Evolutionary conservation across 2,888 invertebrate genomes (phyloP), one percentile per base, ranked within the genome.

Genomic region (Amaurobius ferox): DNA sequence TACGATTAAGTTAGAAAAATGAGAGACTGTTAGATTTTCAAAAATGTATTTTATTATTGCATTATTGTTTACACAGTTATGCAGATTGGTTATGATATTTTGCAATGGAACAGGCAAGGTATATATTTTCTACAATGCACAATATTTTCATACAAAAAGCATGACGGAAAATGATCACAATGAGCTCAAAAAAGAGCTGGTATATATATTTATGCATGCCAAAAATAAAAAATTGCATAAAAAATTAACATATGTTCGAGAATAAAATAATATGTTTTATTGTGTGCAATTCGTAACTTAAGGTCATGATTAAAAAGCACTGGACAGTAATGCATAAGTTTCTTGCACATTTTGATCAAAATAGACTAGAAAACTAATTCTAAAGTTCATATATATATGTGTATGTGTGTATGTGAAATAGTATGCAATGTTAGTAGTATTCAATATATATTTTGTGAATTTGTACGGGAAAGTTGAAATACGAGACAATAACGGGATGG

Each of bases 381-480:
- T 35, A 35, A 35, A 9, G 35, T 35, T 35, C 35, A 35, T 35
- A 35, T 55, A 23, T 55, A 23, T 23, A 23, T 55, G 19, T 55
- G 55, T 55, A 23, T 23, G 23, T 23, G 23, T 55, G 16, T 55
- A 55, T 55, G 19, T 11, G 19, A 23, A 23, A 5, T 35, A 7
- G 5, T 35, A 35, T 7, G 9, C 35, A 35, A 9, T 35, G 5
- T 35, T 44, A 2, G 2, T 44, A 16, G 11, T 16, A 11, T 44
- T 44, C 11, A 16, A 44, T 5, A 44, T 44, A 16, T 5, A 5
- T 44, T 16, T 44, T n/a, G 44, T 44, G 44, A 44, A 16, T 55
- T 55, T 55, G 55, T 55, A 55, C 23, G 55, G 23, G 55, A 55
- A 55, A 55, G 23, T 55, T 55, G 23, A 55, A 23, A 55, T 19